These are phyloP conservation scores for Megaceryle maxima DNA, from an alignment of 2,113 vertebrate species.

Conservation along the genomic window DNA sequence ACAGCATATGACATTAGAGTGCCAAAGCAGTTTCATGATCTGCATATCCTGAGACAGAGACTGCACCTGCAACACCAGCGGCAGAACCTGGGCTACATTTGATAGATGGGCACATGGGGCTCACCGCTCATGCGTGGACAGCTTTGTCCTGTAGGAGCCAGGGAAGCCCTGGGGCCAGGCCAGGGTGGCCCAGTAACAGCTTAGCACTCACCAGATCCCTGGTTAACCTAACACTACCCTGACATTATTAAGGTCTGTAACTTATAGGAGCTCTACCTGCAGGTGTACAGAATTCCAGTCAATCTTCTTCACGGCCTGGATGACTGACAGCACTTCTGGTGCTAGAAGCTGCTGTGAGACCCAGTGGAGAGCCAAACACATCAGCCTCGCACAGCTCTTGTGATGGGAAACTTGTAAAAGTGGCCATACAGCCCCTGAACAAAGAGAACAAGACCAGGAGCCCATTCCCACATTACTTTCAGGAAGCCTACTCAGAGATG, in stretches of 20 bases:
- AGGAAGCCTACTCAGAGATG: not conserved
- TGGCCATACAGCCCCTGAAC: not conserved
- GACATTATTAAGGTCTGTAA: not conserved
- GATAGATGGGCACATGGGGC: fast-evolving
- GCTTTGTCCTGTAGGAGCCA: not conserved
- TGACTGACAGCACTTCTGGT: not conserved
- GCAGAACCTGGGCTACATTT: not conserved
- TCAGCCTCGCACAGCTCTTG: fast-evolving
- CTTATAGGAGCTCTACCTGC: not conserved
- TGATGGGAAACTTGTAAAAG: not conserved
- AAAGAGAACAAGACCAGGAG: not conserved
- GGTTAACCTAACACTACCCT: not conserved
- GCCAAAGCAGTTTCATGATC: not conserved
- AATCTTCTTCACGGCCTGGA: not conserved
- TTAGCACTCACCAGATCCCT: not conserved
- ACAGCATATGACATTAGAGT: not conserved
- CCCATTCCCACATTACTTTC: not conserved
- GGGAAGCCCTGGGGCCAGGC: not conserved
- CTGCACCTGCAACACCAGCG: not conserved
- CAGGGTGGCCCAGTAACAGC: not conserved
- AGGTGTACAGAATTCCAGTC: not conserved
- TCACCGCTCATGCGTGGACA: fast-evolving
- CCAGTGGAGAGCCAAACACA: not conserved
- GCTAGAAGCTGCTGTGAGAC: not conserved
- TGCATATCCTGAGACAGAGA: not conserved